Evolutionary conservation across 2,113 vertebrate genomes (phyloP).

Genomic region (Ptilorrhoa leucosticta): DNA sequence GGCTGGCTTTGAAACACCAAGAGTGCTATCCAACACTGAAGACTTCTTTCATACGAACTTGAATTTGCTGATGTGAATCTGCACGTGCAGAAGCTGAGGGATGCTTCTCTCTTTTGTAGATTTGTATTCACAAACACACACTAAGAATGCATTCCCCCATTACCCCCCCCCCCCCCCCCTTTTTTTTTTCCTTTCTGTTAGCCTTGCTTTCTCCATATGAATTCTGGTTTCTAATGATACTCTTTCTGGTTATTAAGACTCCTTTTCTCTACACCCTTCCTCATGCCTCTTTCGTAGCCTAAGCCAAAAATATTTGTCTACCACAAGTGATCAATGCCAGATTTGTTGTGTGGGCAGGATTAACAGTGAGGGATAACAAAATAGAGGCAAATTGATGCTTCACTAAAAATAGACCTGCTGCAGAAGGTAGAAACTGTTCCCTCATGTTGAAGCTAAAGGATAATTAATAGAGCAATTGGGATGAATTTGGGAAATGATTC

Average conservation of each 20-base stretch:
- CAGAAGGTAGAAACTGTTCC: constrained; percentile 60
- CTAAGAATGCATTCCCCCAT: background rate
- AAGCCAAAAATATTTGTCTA: constrained; percentile 20
- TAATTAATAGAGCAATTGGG: constrained; percentile 65
- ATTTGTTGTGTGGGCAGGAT: constrained; percentile 50
- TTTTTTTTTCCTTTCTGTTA: background rate
- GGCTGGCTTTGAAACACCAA: background rate
- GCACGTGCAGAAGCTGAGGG: background rate
- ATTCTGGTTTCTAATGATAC: background rate
- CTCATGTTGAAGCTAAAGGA: constrained; percentile 38
- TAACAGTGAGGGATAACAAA: constrained; percentile 25
- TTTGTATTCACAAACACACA: background rate
- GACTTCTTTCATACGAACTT: background rate
- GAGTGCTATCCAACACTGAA: background rate
- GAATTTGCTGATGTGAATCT: background rate
- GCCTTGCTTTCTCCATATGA: background rate
- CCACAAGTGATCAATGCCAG: constrained; percentile 42
- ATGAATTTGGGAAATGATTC: constrained; percentile 43
- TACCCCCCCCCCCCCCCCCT: background rate
- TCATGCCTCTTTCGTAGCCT: background rate
- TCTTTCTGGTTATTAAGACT: background rate
- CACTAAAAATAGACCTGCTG: constrained; percentile 54
- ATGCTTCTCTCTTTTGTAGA: background rate
- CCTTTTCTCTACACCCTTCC: background rate
- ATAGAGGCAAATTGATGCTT: constrained; percentile 17